Evolutionary conservation across 2,113 vertebrate genomes (phyloP).

Genomic region (Eulemur rufifrons): DNA sequence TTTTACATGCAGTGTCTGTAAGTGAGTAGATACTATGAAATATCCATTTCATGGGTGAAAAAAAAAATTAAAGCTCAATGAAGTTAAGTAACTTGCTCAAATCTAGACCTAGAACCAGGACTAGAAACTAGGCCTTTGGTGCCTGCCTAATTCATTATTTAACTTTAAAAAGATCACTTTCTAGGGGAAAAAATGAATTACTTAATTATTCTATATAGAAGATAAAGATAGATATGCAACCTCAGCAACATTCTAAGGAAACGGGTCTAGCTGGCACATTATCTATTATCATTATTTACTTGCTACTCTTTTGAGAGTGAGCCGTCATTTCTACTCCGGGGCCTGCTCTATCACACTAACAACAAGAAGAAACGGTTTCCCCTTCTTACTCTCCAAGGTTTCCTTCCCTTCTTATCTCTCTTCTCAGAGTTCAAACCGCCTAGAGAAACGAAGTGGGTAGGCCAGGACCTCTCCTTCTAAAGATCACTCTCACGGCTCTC

Average conservation of each 20-base stretch:
- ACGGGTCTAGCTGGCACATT: not conserved
- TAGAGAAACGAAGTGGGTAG: not conserved
- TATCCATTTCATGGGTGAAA: not conserved
- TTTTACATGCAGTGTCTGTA: not conserved
- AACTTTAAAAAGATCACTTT: not conserved
- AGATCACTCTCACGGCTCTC: not conserved
- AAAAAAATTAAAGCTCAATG: not conserved
- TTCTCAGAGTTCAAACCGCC: not conserved
- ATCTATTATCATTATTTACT: not conserved
- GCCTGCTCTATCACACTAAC: not conserved
- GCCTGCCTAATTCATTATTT: not conserved
- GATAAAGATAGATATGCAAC: not conserved
- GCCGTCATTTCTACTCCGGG: accelerated
- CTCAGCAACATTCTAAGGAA: not conserved
- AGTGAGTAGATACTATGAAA: not conserved
- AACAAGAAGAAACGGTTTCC: not conserved
- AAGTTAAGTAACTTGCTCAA: not conserved
- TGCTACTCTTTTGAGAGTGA: not conserved
- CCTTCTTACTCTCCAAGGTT: not conserved
- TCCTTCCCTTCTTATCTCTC: not conserved
- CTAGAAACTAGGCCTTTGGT: not conserved
- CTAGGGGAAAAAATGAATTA: not conserved
- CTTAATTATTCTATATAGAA: not conserved
- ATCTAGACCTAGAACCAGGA: not conserved
- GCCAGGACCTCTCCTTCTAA: not conserved